These are phyloP conservation scores for Helicorthomorpha holstii DNA, from an alignment of 1,140 invertebrate genomes.

Conservation along the genomic window DNA sequence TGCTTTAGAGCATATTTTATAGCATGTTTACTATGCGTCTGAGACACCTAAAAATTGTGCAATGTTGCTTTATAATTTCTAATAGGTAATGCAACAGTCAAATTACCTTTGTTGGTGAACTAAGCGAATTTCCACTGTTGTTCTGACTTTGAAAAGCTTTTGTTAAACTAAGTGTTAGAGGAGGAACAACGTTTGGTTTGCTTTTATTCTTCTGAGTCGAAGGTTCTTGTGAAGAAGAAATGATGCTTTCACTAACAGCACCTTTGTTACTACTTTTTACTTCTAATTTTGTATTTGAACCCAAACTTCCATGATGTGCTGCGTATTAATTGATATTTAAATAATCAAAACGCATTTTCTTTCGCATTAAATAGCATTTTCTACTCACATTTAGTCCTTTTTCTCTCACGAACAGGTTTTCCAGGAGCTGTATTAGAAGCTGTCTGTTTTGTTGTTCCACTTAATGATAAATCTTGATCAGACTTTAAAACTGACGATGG, in stretches of 20 bases:
- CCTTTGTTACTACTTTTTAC: background rate
- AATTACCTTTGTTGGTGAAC: background rate
- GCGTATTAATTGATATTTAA: background rate
- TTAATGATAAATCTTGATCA: slow-evolving; percentile 21
- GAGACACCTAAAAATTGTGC: slow-evolving; percentile 10
- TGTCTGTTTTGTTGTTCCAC: slow-evolving; percentile 9
- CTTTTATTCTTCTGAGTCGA: background rate
- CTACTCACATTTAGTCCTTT: background rate
- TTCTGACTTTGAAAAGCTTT: background rate
- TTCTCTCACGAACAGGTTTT: background rate
- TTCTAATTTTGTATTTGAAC: background rate
- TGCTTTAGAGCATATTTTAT: slow-evolving; percentile 53
- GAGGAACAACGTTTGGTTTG: background rate
- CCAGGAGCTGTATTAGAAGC: background rate
- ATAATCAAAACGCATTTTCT: background rate
- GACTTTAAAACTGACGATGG: slow-evolving; percentile 21
- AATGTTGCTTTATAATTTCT: background rate
- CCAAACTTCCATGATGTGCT: background rate
- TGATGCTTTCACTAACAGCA: background rate
- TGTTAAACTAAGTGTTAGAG: background rate
- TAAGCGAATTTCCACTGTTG: background rate
- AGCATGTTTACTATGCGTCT: slow-evolving; percentile 35
- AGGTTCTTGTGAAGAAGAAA: background rate
- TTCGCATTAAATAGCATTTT: background rate
- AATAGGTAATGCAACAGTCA: background rate